Evolutionary conservation across 2,888 invertebrate species (phyloP).

Genomic region (Dyspetes luteomarginatus): DNA sequence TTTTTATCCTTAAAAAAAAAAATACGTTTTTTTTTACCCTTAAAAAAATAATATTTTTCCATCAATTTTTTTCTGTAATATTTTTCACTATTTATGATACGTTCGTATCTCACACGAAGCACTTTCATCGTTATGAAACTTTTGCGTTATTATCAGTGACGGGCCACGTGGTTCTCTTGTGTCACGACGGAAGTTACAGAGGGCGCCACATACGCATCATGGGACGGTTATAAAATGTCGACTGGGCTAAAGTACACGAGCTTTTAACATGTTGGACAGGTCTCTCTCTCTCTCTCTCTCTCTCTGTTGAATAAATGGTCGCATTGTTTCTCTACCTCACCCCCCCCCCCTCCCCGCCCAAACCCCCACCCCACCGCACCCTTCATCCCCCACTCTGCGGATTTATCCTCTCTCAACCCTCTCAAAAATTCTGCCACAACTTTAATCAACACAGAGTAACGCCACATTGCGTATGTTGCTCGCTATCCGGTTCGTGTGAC

Average conservation of each 20-base stretch:
- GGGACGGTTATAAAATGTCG: slow-evolving; percentile 12
- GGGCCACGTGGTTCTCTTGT: slow-evolving; percentile 26
- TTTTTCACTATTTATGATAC: slow-evolving; percentile 56
- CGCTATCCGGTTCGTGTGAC: background rate
- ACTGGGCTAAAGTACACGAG: slow-evolving; percentile 34
- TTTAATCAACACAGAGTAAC: slow-evolving; percentile 63
- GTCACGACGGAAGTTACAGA: slow-evolving; percentile 50
- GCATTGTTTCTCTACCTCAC: slow-evolving; percentile 42
- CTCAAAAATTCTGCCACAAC: too few species aligned
- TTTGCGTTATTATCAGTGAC: slow-evolving; percentile 43
- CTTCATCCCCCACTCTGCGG: too few species aligned
- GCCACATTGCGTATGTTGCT: background rate
- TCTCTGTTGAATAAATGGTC: slow-evolving; percentile 43
- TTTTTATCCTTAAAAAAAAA: too few species aligned
- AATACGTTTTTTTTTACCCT: background rate
- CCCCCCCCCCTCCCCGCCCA: background rate
- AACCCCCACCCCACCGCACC: slow-evolving; percentile 1
- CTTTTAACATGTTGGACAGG: slow-evolving; percentile 45
- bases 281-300: too few species aligned
- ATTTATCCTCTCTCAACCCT: too few species aligned
- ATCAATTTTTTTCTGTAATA: too few species aligned
- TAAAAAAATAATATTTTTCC: too few species aligned
- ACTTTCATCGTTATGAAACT: slow-evolving; percentile 45
- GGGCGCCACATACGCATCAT: slow-evolving; percentile 34
- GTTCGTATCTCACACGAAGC: slow-evolving; percentile 22